Base-by-base conservation (phyloP, 2,113 vertebrate species). In the Danionella cerebrum region DNA sequence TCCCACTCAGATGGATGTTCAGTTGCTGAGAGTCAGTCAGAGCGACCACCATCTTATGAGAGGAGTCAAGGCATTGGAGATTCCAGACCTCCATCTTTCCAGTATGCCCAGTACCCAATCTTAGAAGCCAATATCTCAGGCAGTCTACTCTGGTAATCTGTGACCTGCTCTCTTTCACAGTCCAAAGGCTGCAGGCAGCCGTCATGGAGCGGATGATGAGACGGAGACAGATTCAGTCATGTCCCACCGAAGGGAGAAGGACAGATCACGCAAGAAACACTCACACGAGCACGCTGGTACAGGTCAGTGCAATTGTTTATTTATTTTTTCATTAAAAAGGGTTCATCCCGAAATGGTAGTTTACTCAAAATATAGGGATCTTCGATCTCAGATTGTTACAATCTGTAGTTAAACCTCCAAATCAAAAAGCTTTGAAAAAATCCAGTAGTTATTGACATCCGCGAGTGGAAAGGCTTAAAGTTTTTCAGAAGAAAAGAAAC, bases 51-150 rank as follows among this genome's bases (percentile, higher is more conserved):
- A 0, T 91, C 94, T 71, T 76, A 97, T 79, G 96, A 98, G 79
- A 92, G 96, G 72, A 95, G 94, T 0, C 93, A 94, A 52, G 96
- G 96, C 76, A 98, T 98, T 1, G 96, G 96, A 72, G 96, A 98
- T 78, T 98, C 95, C 24, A 90, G 96, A 76, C 96, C 95, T 1
- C 94, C 96, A 2, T 98, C 96, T 24, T 98, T 98, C 83, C 95
- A 98, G 95, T 98, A 78, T 91, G 94, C 92, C n/a, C n/a, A n/a
- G n/a, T n/a, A n/a, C n/a, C n/a, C n/a, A n/a, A n/a, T n/a, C n/a
- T n/a, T n/a, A n/a, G n/a, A n/a, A n/a, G n/a, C n/a, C n/a, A n/a
- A n/a, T n/a, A n/a, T 66, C 25, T 27, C 31, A n/a, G 38, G 25
- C 18, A 35, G n/a, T 63, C 12, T 39, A n/a, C n/a, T n/a, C n/a